These are phyloP conservation scores for Cantharis rustica DNA, from an alignment of 2,888 invertebrate species.

Conservation along the genomic window DNA sequence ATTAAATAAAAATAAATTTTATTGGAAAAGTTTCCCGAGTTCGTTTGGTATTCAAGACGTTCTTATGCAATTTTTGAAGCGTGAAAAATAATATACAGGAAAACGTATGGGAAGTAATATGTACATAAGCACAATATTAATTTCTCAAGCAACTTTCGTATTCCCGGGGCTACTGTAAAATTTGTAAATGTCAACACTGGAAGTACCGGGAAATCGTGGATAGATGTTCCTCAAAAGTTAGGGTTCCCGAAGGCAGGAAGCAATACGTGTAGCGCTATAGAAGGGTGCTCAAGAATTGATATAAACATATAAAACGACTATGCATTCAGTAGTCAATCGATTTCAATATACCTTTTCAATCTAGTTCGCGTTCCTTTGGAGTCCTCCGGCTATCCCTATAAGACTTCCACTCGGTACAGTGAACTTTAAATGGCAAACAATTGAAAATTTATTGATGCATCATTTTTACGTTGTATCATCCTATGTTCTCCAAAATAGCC, in stretches of 20 bases:
- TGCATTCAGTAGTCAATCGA: conserved; percentile 48
- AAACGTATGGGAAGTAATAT: not conserved
- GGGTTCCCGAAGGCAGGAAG: conserved; percentile 42
- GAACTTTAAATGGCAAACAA: conserved; percentile 26
- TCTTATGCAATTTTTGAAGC: conserved; percentile 12
- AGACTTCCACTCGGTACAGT: conserved; percentile 21
- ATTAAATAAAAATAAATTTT: not conserved
- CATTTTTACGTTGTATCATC: conserved; percentile 2
- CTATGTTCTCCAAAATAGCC: not conserved
- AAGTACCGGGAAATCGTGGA: conserved; percentile 1
- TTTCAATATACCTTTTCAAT: conserved; percentile 44
- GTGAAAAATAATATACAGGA: conserved; percentile 13
- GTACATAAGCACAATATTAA: conserved; percentile 25
- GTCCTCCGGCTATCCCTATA: conserved; percentile 24
- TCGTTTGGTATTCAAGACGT: not conserved
- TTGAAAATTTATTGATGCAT: conserved; percentile 22
- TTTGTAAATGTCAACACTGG: conserved; percentile 38
- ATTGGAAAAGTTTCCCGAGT: not conserved
- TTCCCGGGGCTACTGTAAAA: conserved; percentile 20
- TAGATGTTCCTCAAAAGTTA: conserved; percentile 37
- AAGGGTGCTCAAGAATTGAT: conserved; percentile 42
- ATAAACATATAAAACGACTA: conserved; percentile 48
- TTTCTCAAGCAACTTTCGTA: conserved; percentile 17
- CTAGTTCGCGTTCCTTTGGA: conserved; percentile 31
- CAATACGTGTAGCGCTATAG: conserved; percentile 40